These are phyloP conservation scores for Dryobates pubescens DNA, from an alignment of 2,797 vertebrate genomes.

Conservation along the genomic window DNA sequence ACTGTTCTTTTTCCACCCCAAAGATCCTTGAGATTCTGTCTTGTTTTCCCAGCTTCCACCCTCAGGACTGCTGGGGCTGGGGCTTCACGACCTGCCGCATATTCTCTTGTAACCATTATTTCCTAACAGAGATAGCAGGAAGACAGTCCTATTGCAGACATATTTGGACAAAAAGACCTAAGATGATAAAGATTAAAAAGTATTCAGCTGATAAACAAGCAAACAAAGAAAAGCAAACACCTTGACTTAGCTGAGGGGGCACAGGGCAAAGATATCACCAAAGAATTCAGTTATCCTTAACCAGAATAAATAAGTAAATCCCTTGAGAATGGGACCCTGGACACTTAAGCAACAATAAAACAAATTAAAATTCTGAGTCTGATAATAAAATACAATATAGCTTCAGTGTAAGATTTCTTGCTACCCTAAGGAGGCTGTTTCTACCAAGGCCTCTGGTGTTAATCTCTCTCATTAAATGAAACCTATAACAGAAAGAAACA, in stretches of 20 bases:
- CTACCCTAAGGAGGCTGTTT: neutral
- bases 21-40: neutral
- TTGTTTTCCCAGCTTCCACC: neutral
- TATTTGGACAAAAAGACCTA: slow-evolving; percentile 2
- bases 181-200: slow-evolving; percentile 12
- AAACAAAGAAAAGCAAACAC: slow-evolving; percentile 33
- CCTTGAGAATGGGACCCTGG: neutral
- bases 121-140: neutral
- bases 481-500: neutral
- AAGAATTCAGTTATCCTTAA: slow-evolving; percentile 50
- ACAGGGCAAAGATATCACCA: neutral
- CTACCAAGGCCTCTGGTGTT: neutral
- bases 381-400: slow-evolving; percentile 28
- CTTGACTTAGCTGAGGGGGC: slow-evolving; percentile 21
- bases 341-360: slow-evolving; percentile 41
- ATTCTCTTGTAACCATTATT: neutral
- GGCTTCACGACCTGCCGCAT: neutral
- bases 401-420: slow-evolving; percentile 13
- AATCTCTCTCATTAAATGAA: slow-evolving; percentile 26
- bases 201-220: neutral
- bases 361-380: slow-evolving; percentile 35
- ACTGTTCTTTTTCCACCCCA: neutral
- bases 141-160: neutral
- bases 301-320: slow-evolving; percentile 38
- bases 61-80: neutral